Percentiles rank a stretch among this genome's conserved stretches.
Conservation (phyloP, 2,113 vertebrate species). For the Phylloscopus trochiloides region DNA sequence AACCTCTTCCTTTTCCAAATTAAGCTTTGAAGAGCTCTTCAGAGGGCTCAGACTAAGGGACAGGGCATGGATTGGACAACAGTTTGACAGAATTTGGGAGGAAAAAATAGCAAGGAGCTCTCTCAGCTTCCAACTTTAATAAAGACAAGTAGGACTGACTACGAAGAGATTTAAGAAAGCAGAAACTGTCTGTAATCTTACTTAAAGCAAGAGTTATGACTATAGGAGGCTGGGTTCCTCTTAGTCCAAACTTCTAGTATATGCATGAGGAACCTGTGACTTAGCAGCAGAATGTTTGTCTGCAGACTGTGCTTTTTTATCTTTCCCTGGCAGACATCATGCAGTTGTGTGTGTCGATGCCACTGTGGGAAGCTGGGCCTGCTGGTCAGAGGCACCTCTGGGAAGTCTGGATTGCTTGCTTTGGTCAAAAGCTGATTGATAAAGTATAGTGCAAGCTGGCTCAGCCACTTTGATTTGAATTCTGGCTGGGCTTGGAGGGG, state of each 20-base stretch:
- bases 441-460: background rate
- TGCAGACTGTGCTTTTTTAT: background rate
- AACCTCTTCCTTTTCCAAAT: background rate
- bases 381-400: background rate
- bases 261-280: rapidly evolving
- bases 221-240: background rate
- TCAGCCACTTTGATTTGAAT: background rate
- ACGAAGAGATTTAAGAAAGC: background rate
- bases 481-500: background rate
- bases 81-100: background rate
- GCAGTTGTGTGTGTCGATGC: rapidly evolving
- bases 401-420: background rate
- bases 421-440: background rate
- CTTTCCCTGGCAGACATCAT: background rate
- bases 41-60: background rate
- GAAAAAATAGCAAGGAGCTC: background rate
- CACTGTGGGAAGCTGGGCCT: background rate
- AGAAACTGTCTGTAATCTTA: background rate
- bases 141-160: background rate
- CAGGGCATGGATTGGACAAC: background rate
- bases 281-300: background rate
- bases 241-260: background rate
- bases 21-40: background rate
- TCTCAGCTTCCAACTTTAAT: background rate
- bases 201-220: background rate